phyloP scores from a whole-genome alignment of 2,113 vertebrate species.

The Natator depressus region DNA sequence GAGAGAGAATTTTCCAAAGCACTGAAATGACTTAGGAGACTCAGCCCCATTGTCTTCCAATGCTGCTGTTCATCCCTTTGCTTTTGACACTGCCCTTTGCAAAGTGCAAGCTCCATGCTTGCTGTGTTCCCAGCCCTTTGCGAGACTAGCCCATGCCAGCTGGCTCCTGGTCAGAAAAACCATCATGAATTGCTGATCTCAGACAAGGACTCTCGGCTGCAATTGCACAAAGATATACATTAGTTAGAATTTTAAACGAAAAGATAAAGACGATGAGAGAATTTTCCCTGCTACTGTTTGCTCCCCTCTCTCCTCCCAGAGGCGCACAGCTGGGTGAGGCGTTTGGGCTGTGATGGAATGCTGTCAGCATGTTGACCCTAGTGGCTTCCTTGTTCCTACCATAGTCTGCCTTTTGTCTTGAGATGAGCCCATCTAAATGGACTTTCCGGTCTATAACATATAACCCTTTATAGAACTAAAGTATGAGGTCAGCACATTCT shows the following conservation, averaged over 20 bases:
- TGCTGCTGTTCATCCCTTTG: neutral
- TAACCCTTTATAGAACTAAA: neutral
- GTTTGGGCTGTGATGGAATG: neutral
- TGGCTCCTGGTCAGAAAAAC: neutral
- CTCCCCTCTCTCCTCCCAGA: neutral
- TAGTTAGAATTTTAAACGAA: constrained; percentile 31
- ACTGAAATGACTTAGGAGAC: neutral
- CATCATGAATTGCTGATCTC: constrained; percentile 19
- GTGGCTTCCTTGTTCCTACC: constrained; percentile 26
- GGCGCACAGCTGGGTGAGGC: neutral
- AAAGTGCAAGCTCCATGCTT: fast-evolving
- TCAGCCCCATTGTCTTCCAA: neutral
- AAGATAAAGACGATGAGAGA: constrained; percentile 62
- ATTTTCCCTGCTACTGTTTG: constrained; percentile 28
- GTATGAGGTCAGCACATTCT: neutral
- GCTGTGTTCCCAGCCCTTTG: neutral
- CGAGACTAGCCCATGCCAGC: neutral
- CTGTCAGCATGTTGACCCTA: neutral
- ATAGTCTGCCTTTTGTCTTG: constrained; percentile 52
- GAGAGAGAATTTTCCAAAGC: neutral
- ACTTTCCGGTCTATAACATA: neutral
- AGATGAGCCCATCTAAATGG: neutral
- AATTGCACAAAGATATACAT: constrained; percentile 58
- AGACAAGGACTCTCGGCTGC: neutral
- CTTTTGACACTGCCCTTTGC: neutral